Evolutionary conservation across 30 jellyfish, hydroid and myxozoan species (phyloP), one percentile per base, ranked within the genome.

Genomic region (Aurelia sp.): DNA sequence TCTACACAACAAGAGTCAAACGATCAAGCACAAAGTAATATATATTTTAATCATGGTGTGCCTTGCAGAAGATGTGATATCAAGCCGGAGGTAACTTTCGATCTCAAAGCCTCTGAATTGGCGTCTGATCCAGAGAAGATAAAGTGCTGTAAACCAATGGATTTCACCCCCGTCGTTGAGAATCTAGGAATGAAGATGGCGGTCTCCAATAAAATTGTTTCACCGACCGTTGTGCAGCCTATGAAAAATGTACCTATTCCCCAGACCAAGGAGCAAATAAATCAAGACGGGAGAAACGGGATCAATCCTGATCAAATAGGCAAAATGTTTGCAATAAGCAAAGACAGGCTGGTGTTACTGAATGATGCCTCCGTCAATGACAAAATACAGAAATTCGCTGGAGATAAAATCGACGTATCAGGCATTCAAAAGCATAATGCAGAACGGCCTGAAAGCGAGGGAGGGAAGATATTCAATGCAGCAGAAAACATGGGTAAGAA

Each of bases 11-110:
- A 44, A 44, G 55, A 44, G 55, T 9, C 55, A 44, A 44, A 44
- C 55, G 15, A 16, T 7, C 55, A 8, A 44, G 15, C 55, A 8
- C 55, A 44, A 44, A 44, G 15, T 44, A 44, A 44, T 5, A 44
- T 7, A 44, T 7, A 44, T 44, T 9, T 7, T 2, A 44, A 44
- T 44, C 55, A 44, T 9, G 55, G 55, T 7, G 50, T 16, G 47
- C n/a, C 75, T 21, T 84, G 93, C 27, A 84, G 74, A 61, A 86
- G 74, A 41, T 84, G 93, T 35, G 93, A 84, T 50, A 76, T 84
- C 19, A 55, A 72, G 55, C 93, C 93, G 18, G 88, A 72, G 67
- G 88, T 84, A 8, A 61, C 81, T 4, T 84, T 70, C 67, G 62
- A 61, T 5, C 93, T 84, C 21, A 78, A 84, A 50, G 84, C 74